Evolutionary conservation across 2,113 vertebrate genomes (phyloP).

Genomic region (Xiphophorus hellerii): DNA sequence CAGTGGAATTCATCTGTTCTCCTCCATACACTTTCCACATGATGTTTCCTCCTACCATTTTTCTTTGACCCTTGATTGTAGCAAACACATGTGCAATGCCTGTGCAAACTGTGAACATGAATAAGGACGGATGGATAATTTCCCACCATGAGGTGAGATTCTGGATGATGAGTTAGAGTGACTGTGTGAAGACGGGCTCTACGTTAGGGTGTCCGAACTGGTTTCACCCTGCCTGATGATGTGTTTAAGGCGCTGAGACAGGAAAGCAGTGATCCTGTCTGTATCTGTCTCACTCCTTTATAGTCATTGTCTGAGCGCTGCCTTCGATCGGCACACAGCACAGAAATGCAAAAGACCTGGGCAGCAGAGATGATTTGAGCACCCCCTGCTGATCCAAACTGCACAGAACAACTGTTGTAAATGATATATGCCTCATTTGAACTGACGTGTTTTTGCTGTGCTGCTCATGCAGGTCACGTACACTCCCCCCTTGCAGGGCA

Average conservation of each 20-base stretch:
- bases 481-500: no score
- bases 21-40: neutral
- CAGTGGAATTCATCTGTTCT: neutral
- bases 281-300: slow-evolving; percentile 51
- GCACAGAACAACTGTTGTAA: neutral
- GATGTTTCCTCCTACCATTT: neutral
- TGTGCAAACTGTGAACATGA: neutral
- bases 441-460: neutral
- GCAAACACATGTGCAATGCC: neutral
- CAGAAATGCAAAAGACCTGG: neutral
- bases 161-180: slow-evolving; percentile 1
- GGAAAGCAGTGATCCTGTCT: slow-evolving; percentile 16
- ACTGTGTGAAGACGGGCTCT: slow-evolving; percentile 24
- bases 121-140: slow-evolving; percentile 37
- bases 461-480: neutral
- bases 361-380: slow-evolving; percentile 26
- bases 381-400: slow-evolving; percentile 53
- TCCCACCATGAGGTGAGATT: slow-evolving; percentile 36
- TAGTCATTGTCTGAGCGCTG: slow-evolving; percentile 55
- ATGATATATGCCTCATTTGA: neutral
- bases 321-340: slow-evolving; percentile 13
- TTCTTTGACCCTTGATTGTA: neutral
- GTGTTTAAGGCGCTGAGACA: slow-evolving; percentile 40
- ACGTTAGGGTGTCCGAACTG: slow-evolving; percentile 47
- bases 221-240: slow-evolving; percentile 19